Evolutionary conservation across 1,140 invertebrate species (phyloP).

Genomic region (Periplaneta americana): DNA sequence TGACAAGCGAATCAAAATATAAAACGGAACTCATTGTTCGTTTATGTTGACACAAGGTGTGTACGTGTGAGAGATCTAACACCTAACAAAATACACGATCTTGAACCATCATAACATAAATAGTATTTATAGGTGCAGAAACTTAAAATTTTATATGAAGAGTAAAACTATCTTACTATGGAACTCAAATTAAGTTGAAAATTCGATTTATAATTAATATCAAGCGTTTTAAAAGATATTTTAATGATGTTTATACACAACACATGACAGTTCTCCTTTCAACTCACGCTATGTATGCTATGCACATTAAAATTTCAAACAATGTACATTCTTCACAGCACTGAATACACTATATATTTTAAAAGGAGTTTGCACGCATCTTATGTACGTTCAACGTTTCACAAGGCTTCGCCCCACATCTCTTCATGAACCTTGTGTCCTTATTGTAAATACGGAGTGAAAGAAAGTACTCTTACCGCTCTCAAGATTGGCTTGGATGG

Average conservation of each 20-base stretch:
- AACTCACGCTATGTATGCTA: not conserved
- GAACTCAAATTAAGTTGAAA: no score
- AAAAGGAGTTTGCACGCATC: not conserved
- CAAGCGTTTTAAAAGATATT: no score
- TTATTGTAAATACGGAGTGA: not conserved
- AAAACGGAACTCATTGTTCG: no score
- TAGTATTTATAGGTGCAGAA: no score
- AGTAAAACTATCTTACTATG: no score
- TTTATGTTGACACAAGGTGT: no score
- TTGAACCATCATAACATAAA: no score
- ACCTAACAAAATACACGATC: no score
- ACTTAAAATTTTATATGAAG: no score
- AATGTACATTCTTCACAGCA: not conserved
- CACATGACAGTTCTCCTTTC: not conserved
- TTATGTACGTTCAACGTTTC: not conserved
- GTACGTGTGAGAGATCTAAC: no score
- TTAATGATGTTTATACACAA: not conserved
- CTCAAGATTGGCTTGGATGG: slow-evolving; percentile 81
- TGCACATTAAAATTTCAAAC: not conserved
- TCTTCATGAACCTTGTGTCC: not conserved
- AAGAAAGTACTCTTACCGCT: slow-evolving; percentile 60
- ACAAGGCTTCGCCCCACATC: not conserved
- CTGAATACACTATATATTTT: not conserved
- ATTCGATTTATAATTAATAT: no score
- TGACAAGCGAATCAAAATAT: no score